Evolutionary conservation across 2,888 invertebrate genomes (phyloP).

Genomic region (Limnephilus rhombicus): DNA sequence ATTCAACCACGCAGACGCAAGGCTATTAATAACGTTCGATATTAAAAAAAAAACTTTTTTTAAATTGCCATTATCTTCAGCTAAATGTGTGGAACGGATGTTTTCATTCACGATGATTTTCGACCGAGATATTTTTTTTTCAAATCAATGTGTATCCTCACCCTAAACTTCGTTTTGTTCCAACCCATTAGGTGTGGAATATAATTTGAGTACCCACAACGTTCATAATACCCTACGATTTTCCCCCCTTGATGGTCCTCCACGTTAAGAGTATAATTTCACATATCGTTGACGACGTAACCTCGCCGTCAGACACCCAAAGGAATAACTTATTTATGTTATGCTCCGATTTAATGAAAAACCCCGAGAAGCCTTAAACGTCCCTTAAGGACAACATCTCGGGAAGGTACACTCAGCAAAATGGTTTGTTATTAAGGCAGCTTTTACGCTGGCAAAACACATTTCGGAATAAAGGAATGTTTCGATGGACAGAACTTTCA

Average conservation of each 20-base stretch:
- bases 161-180: background rate
- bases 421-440: background rate
- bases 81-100: too few relatives aligned
- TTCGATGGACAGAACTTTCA: background rate
- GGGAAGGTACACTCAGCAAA: background rate
- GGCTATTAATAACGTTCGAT: too few relatives aligned
- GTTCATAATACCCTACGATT: background rate
- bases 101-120: too few relatives aligned
- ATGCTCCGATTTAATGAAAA: conserved; percentile 6
- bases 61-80: too few relatives aligned
- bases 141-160: too few relatives aligned
- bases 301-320: background rate
- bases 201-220: background rate
- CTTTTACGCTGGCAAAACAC: background rate
- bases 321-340: conserved; percentile 11
- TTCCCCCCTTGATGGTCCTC: background rate
- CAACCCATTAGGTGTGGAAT: background rate
- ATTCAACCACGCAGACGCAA: too few relatives aligned
- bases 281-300: background rate
- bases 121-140: too few relatives aligned
- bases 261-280: background rate
- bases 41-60: too few relatives aligned
- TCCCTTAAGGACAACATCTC: background rate
- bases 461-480: background rate
- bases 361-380: conserved; percentile 16